Percentiles rank a stretch among this genome's conserved stretches.
phyloP scores from a whole-genome alignment of 2,113 vertebrate genomes.

The Lonchura striata region DNA sequence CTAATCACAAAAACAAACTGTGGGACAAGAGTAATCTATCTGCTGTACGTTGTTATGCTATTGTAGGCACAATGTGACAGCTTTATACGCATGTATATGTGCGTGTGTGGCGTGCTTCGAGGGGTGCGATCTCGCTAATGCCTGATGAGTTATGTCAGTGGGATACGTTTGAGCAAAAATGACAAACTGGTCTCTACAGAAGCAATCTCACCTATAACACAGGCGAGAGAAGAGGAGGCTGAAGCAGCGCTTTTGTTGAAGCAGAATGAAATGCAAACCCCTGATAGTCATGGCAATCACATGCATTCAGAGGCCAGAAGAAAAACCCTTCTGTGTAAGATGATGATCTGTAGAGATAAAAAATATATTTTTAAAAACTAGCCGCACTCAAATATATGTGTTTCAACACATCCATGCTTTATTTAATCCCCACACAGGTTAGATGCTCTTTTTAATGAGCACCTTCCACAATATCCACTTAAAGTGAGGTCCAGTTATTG shows the following conservation, averaged over 20 bases:
- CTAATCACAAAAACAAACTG: conserved; percentile 59
- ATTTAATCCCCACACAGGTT: neutral
- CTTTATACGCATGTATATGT: neutral
- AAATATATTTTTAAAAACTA: neutral
- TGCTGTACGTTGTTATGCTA: neutral
- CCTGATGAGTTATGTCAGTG: conserved; percentile 31
- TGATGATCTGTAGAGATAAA: neutral
- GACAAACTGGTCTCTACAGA: conserved; percentile 12
- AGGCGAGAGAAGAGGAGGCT: neutral
- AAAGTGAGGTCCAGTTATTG: neutral
- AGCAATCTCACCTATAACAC: neutral
- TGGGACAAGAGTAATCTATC: conserved; percentile 10
- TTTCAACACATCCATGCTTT: neutral
- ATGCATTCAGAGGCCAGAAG: neutral
- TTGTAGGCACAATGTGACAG: neutral
- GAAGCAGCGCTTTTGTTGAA: neutral
- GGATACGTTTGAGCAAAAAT: neutral
- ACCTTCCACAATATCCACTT: neutral
- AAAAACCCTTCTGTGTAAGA: neutral
- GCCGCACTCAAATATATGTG: neutral
- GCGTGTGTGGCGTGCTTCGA: neutral
- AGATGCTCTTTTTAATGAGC: neutral
- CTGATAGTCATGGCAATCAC: neutral
- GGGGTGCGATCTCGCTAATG: neutral
- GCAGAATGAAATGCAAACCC: conserved; percentile 19